phyloP scores from a whole-genome alignment of 2,113 vertebrate species.

The Pedionomus torquatus region DNA sequence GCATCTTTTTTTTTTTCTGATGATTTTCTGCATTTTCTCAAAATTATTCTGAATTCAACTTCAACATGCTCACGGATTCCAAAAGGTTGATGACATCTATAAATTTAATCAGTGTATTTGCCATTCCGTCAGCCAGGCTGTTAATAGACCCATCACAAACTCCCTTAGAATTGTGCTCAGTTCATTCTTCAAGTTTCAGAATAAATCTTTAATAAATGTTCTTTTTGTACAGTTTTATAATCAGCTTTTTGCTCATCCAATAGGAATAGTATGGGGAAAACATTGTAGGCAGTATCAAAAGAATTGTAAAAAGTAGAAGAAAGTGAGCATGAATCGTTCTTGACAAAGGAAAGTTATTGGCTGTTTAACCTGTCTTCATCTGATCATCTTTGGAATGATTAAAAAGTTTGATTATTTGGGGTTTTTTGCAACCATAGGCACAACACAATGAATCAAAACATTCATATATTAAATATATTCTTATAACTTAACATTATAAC shows the following conservation, averaged over 20 bases:
- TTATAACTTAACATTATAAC: background rate
- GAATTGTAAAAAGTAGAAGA: background rate
- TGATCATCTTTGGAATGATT: background rate
- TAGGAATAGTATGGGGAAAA: background rate
- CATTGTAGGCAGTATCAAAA: background rate
- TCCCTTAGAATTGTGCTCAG: constrained; percentile 1
- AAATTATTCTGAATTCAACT: background rate
- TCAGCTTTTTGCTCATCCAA: background rate
- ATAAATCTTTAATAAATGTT: constrained; percentile 8
- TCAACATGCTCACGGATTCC: background rate
- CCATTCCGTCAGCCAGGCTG: background rate
- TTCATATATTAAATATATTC: background rate
- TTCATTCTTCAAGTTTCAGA: background rate
- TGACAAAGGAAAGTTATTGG: background rate
- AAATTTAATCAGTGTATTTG: constrained; percentile 9
- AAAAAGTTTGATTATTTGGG: background rate
- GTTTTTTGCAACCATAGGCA: background rate
- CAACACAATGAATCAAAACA: background rate
- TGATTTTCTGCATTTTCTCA: background rate
- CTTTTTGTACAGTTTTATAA: background rate
- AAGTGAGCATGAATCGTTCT: background rate
- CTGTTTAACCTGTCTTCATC: background rate
- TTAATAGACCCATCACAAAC: background rate
- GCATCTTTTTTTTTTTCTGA: background rate
- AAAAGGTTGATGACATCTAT: constrained; percentile 11